These are phyloP conservation scores for Drosophila pseudotakahashii DNA, from an alignment of 2,888 invertebrate genomes.

Conservation along the genomic window DNA sequence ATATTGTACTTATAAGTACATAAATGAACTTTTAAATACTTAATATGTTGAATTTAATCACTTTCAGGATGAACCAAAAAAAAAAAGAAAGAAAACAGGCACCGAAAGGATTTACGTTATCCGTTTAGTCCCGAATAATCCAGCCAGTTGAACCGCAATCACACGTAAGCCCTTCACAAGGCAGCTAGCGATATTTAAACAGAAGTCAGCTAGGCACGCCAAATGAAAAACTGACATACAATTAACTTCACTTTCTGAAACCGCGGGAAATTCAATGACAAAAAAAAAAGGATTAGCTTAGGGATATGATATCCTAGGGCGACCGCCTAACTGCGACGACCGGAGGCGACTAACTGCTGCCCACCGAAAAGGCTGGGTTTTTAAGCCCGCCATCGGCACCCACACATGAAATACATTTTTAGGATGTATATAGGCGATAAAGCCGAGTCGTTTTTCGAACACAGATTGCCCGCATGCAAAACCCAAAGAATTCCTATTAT, in stretches of 20 bases:
- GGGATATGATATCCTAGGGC: neutral
- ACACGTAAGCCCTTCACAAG: conserved; percentile 85
- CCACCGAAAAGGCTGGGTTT: conserved; percentile 1
- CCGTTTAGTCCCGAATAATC: neutral
- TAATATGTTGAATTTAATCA: neutral
- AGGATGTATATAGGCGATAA: conserved; percentile 26
- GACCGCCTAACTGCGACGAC: conserved; percentile 4
- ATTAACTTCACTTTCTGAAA: conserved; percentile 31
- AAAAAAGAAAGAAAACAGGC: neutral
- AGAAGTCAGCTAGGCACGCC: conserved; percentile 81
- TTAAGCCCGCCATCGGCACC: conserved; percentile 9
- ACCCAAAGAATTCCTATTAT: conserved; percentile 4
- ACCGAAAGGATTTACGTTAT: neutral
- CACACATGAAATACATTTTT: conserved; percentile 6
- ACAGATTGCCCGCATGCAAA: conserved; percentile 14
- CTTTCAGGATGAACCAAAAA: neutral
- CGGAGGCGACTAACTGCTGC: conserved; percentile 22
- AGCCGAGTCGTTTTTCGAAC: neutral
- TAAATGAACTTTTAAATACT: neutral
- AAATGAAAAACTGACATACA: conserved; percentile 84
- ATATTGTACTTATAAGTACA: too few relatives aligned
- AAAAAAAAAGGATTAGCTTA: neutral
- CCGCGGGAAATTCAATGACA: neutral
- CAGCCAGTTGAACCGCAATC: conserved; percentile 63
- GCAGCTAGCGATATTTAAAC: conserved; percentile 83